phyloP scores from a whole-genome alignment of 2,113 vertebrate species.

The Elachura formosa region DNA sequence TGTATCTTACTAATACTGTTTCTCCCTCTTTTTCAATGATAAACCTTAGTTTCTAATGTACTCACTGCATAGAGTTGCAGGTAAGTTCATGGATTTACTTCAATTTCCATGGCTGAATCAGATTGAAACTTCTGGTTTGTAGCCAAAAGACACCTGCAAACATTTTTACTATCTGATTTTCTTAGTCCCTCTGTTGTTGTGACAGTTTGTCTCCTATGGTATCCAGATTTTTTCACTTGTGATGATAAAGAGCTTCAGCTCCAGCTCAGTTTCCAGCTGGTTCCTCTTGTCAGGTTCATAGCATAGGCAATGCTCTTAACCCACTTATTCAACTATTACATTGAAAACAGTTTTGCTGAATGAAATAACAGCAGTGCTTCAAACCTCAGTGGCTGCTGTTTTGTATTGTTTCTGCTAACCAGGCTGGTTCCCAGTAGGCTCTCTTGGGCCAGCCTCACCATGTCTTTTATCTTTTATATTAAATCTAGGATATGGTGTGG shows the following conservation, averaged over 20 bases:
- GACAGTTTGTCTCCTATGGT: background rate
- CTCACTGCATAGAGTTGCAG: background rate
- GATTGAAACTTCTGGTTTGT: background rate
- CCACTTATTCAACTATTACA: background rate
- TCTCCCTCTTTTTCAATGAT: background rate
- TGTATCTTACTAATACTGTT: background rate
- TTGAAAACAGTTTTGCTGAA: conserved; percentile 7
- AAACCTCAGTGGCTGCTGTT: background rate
- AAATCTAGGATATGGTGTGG: background rate
- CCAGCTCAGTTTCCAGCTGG: conserved; percentile 2
- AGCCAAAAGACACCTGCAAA: conserved; percentile 23
- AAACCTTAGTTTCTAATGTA: background rate
- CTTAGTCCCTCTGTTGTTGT: conserved; percentile 21
- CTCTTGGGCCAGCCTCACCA: background rate
- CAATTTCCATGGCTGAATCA: background rate
- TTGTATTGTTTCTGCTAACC: background rate
- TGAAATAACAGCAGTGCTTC: background rate
- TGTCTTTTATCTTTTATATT: background rate
- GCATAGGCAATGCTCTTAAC: background rate
- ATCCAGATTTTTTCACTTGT: conserved; percentile 21
- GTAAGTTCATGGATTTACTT: background rate
- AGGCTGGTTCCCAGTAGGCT: background rate
- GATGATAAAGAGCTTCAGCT: conserved; percentile 12
- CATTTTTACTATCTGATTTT: background rate
- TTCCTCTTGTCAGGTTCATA: background rate